Evolutionary conservation across 2,888 invertebrate species (phyloP).

Genomic region (Xylota sylvarum): DNA sequence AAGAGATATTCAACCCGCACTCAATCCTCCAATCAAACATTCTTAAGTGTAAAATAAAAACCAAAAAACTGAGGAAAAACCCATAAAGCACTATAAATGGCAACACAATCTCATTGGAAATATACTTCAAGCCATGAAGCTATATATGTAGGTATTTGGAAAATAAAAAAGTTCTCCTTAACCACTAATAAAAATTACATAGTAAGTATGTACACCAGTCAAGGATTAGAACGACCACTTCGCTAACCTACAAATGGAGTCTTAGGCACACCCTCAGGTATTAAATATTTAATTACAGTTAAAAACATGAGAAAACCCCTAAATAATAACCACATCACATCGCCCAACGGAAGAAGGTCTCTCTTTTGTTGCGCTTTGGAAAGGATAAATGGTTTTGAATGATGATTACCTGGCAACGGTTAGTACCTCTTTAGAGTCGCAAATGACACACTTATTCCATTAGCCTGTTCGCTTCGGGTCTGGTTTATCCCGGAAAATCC

Average conservation of each 20-base stretch:
- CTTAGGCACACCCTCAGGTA: constrained; percentile 4
- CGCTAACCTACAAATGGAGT: background rate
- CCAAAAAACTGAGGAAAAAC: constrained; percentile 23
- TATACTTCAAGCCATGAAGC: background rate
- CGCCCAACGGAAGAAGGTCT: background rate
- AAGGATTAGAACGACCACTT: background rate
- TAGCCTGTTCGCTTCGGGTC: background rate
- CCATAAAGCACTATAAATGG: constrained; percentile 26
- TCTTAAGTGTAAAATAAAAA: background rate
- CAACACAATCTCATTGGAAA: constrained; percentile 7
- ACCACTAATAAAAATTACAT: background rate
- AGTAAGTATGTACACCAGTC: too few relatives aligned
- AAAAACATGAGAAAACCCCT: background rate
- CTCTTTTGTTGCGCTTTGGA: background rate
- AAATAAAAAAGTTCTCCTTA: background rate
- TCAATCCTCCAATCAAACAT: constrained; percentile 16
- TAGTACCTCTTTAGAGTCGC: constrained; percentile 21
- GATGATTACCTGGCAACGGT: constrained; percentile 23
- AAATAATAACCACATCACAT: constrained; percentile 11
- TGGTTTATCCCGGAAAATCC: constrained; percentile 9
- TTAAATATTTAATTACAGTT: constrained; percentile 28
- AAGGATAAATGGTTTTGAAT: constrained; percentile 15
- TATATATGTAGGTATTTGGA: background rate
- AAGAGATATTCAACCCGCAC: background rate
- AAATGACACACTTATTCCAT: constrained; percentile 38